These are phyloP conservation scores for Apostichopus japonicus DNA, from an alignment of 35 echinoderm and acorn worm species.

Conservation along the genomic window DNA sequence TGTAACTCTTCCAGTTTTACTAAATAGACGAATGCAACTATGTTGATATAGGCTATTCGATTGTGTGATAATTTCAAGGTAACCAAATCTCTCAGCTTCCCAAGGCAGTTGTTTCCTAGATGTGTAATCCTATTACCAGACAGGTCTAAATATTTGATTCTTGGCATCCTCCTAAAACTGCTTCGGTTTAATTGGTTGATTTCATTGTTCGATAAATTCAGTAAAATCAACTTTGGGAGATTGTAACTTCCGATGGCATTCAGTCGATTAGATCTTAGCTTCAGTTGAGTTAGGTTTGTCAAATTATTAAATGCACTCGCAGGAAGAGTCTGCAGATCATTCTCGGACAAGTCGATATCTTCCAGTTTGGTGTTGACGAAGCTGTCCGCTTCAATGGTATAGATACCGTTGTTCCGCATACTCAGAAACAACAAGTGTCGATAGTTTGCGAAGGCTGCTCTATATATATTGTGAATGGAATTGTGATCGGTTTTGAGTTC, in stretches of 20 bases:
- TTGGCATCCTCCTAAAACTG: background rate
- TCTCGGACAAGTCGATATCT: conserved; percentile 1
- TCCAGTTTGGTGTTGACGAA: background rate
- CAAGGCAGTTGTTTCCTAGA: conserved; percentile 4
- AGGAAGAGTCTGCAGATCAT: background rate
- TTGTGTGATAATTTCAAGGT: conserved; percentile 13
- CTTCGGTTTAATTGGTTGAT: background rate
- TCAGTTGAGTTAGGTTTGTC: background rate
- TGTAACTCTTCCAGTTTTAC: background rate
- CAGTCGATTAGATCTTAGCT: background rate
- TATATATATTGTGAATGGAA: background rate
- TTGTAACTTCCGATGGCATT: background rate
- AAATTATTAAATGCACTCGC: background rate
- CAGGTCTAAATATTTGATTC: conserved; percentile 1
- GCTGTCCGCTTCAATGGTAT: background rate
- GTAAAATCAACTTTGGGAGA: background rate
- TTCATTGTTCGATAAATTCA: background rate
- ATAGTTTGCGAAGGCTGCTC: background rate
- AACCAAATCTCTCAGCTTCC: background rate
- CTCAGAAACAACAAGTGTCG: background rate
- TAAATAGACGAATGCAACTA: background rate
- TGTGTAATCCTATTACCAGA: background rate
- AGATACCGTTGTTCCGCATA: background rate
- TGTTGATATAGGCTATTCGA: background rate
- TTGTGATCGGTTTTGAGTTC: background rate